Conservation (phyloP, 2,113 vertebrate species). For the Cheilinus undulatus region DNA sequence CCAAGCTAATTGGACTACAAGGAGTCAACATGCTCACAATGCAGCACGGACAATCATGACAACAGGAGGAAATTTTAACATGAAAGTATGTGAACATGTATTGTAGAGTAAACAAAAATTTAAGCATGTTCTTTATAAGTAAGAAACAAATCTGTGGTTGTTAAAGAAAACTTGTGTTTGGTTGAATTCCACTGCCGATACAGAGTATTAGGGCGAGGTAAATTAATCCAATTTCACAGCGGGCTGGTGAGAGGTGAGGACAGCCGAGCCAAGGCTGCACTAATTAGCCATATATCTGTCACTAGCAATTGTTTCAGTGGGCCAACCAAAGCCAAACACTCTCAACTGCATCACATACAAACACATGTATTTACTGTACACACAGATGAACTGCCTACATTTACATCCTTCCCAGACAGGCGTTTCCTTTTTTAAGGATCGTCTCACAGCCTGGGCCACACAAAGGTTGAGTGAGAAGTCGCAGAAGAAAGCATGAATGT, state of each 20-base stretch:
- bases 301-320: slow-evolving; percentile 68
- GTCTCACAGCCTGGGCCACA: background rate
- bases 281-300: slow-evolving; percentile 78
- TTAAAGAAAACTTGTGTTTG: slow-evolving; percentile 47
- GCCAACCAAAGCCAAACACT: slow-evolving; percentile 37
- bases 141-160: slow-evolving; percentile 36
- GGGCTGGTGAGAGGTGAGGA: slow-evolving; percentile 75
- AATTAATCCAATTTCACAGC: slow-evolving; percentile 82
- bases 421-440: background rate
- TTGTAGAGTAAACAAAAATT: slow-evolving; percentile 10
- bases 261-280: slow-evolving; percentile 64
- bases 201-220: slow-evolving; percentile 47
- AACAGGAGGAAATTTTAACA: too few relatives aligned
- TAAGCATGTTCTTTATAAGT: slow-evolving; percentile 18
- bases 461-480: slow-evolving; percentile 7
- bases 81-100: background rate
- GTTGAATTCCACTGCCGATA: slow-evolving; percentile 49
- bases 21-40: slow-evolving; percentile 33
- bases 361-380: slow-evolving; percentile 7
- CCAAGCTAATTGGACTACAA: slow-evolving; percentile 74
- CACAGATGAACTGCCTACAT: background rate
- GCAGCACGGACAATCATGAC: too few relatives aligned
- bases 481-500: too few relatives aligned
- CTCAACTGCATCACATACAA: slow-evolving; percentile 38
- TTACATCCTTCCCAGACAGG: slow-evolving; percentile 1